A percentile compares a stretch with the other conserved stretches of the same genome.
Conservation (phyloP, 2,888 invertebrate genomes). For the Bimastos eiseni region DNA sequence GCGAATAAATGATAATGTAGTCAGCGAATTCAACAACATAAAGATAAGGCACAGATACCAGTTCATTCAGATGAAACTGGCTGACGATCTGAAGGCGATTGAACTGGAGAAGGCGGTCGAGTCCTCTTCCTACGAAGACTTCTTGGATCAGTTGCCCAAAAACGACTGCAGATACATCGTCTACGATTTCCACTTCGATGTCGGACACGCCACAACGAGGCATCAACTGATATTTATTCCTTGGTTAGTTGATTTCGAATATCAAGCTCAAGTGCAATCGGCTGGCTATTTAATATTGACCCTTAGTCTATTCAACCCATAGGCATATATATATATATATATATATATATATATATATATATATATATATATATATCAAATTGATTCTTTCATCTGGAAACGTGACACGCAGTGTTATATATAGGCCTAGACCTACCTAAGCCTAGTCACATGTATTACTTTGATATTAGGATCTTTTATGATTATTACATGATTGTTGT, state of each 20-base stretch:
- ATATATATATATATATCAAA: too few species aligned
- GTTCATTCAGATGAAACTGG: constrained; percentile 33
- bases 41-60: constrained; percentile 31
- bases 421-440: too few species aligned
- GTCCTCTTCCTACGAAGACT: constrained; percentile 30
- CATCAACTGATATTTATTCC: constrained; percentile 37
- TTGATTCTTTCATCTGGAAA: not conserved
- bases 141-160: constrained; percentile 31
- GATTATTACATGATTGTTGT: too few species aligned
- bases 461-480: not conserved
- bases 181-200: constrained; percentile 35
- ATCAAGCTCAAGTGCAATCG: not conserved
- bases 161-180: constrained; percentile 38
- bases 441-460: too few species aligned
- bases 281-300: not conserved
- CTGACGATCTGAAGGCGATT: constrained; percentile 27
- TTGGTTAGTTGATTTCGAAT: constrained; percentile 33
- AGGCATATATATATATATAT: too few species aligned
- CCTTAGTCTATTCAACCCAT: not conserved
- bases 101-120: constrained; percentile 28
- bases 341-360: too few species aligned
- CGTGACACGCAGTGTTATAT: not conserved
- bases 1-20: constrained; percentile 27
- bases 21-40: constrained; percentile 34
- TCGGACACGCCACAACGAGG: constrained; percentile 24